Percentiles rank a stretch among this genome's conserved stretches.
phyloP scores from a whole-genome alignment of 2,113 vertebrate species.

The Oncorhynchus nerka region DNA sequence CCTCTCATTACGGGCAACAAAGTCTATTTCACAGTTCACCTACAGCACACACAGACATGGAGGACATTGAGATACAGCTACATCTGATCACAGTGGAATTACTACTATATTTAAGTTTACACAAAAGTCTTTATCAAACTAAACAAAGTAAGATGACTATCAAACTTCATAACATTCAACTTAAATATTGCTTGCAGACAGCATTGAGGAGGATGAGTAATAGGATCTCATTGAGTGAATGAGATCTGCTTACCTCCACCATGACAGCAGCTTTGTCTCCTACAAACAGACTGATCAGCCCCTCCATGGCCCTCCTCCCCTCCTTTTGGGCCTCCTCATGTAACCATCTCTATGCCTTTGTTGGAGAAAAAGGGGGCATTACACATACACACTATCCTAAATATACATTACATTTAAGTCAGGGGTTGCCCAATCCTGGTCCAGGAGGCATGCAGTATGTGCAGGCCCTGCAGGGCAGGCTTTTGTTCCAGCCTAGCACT shows the following conservation, averaged over 20 bases:
- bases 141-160: not conserved
- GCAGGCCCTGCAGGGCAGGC: too few species aligned
- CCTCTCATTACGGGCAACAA: conserved; percentile 85
- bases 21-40: conserved; percentile 94
- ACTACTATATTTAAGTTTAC: too few species aligned
- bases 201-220: too few species aligned
- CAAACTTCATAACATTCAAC: too few species aligned
- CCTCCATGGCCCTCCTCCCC: conserved; percentile 82
- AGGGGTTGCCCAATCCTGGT: not conserved
- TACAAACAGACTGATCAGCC: conserved; percentile 82
- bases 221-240: not conserved
- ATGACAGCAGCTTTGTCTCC: conserved; percentile 73
- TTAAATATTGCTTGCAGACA: too few species aligned
- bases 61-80: not conserved
- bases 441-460: not conserved
- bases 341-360: conserved; percentile 81
- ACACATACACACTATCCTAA: not conserved
- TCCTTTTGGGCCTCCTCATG: conserved; percentile 85
- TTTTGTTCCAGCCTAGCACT: not conserved
- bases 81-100: too few species aligned
- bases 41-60: conserved; percentile 47
- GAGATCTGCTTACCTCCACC: conserved; percentile 80
- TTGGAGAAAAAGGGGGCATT: not conserved
- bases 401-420: not conserved
- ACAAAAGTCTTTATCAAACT: too few species aligned